Evolutionary conservation across 53 echinoderm and acorn worm genomes (phyloP).

Genomic region (Temnopleurus reevesii): DNA sequence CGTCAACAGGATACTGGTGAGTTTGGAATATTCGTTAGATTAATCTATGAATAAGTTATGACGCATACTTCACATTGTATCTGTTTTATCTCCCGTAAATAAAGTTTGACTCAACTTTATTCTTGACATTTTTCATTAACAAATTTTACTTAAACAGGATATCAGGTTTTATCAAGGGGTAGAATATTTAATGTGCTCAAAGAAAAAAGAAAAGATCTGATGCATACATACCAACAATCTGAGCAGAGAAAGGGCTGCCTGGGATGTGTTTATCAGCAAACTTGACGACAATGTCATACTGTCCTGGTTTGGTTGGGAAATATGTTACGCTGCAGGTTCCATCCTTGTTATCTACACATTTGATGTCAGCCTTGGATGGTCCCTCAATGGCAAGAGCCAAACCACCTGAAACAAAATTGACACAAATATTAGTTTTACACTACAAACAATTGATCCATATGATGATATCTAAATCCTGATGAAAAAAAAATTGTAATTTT

Average conservation of each 20-base stretch:
- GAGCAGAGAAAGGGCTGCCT: constrained; percentile 97
- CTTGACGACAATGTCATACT: constrained; percentile 96
- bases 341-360: constrained; percentile 99
- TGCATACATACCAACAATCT: constrained; percentile 83
- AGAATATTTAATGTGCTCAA: not conserved
- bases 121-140: too few relatives aligned
- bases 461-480: too few relatives aligned
- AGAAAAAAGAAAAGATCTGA: not conserved
- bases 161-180: too few relatives aligned
- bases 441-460: too few relatives aligned
- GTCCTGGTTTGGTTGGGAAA: constrained; percentile 95
- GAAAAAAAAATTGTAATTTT: too few relatives aligned
- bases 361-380: constrained; percentile 99
- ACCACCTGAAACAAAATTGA: constrained; percentile 68
- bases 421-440: not conserved
- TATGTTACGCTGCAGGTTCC: constrained; percentile 97
- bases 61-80: too few relatives aligned
- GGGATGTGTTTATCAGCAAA: constrained; percentile 98
- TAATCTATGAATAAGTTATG: too few relatives aligned
- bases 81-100: too few relatives aligned
- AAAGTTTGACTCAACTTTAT: too few relatives aligned
- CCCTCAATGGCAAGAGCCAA: constrained; percentile 97
- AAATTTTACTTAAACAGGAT: too few relatives aligned
- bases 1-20: too few relatives aligned
- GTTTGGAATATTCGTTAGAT: too few relatives aligned